phyloP scores from a whole-genome alignment of 2,797 vertebrate species.

The Hylomyscus alleni region DNA sequence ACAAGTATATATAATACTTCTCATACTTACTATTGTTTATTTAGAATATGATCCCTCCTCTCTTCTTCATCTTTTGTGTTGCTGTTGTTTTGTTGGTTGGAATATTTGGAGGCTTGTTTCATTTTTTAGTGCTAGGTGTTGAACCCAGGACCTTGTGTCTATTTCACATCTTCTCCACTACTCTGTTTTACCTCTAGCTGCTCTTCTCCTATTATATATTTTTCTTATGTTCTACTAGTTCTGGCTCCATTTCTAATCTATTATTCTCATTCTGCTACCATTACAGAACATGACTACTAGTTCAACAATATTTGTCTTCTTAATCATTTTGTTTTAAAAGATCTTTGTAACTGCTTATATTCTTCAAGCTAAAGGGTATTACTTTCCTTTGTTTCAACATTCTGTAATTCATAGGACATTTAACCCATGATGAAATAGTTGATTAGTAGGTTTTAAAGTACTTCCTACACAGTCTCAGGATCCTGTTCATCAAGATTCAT shows the following conservation, averaged over 20 bases:
- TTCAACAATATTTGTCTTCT: background rate
- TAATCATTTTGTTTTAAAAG: conserved; percentile 23
- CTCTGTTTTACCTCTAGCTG: background rate
- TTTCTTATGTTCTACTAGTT: background rate
- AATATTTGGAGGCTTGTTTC: background rate
- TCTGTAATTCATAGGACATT: background rate
- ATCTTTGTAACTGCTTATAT: conserved; percentile 30
- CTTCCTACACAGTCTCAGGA: background rate
- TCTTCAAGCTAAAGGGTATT: background rate
- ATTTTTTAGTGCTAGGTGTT: background rate
- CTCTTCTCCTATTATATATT: conserved; percentile 7
- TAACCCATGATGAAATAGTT: background rate
- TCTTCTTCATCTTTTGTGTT: background rate
- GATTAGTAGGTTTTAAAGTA: background rate
- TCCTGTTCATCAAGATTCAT: background rate
- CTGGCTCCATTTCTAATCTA: background rate
- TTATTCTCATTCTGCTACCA: background rate
- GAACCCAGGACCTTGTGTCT: background rate
- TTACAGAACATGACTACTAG: background rate
- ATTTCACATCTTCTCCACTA: background rate
- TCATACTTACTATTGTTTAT: background rate
- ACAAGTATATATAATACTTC: background rate
- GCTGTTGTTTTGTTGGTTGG: background rate
- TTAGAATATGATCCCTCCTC: background rate
- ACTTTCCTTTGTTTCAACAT: background rate